Conservation (phyloP, 2,113 vertebrate genomes). For the Vidua macroura region DNA sequence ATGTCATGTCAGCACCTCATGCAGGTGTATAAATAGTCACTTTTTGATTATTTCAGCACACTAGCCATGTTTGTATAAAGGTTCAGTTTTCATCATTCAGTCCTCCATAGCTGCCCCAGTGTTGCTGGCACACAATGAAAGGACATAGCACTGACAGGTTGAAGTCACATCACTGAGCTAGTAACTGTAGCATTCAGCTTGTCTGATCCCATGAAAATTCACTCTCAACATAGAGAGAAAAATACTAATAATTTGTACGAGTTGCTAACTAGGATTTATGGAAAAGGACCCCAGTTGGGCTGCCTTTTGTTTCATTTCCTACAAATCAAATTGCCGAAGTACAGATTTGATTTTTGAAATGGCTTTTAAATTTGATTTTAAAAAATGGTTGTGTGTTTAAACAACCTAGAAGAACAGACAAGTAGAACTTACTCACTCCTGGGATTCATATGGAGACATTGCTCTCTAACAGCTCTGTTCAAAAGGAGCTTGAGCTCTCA, state of each 20-base stretch:
- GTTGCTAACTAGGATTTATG: constrained; percentile 31
- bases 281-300: not conserved
- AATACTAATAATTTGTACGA: not conserved
- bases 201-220: not conserved
- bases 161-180: not conserved
- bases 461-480: not conserved
- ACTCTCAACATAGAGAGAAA: not conserved
- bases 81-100: fast-evolving
- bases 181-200: not conserved
- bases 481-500: not conserved
- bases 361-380: constrained; percentile 54
- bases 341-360: constrained; percentile 65
- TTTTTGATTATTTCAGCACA: not conserved
- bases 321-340: constrained; percentile 16
- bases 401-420: constrained; percentile 8
- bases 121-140: not conserved
- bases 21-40: not conserved
- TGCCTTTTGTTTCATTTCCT: constrained; percentile 40
- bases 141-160: fast-evolving
- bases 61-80: not conserved
- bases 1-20: not conserved
- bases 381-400: constrained; percentile 24
- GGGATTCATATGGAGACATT: not conserved
- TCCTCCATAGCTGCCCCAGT: not conserved
- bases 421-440: not conserved